Conservation (phyloP, 2,888 invertebrate genomes). For the Drosophila incognita region DNA sequence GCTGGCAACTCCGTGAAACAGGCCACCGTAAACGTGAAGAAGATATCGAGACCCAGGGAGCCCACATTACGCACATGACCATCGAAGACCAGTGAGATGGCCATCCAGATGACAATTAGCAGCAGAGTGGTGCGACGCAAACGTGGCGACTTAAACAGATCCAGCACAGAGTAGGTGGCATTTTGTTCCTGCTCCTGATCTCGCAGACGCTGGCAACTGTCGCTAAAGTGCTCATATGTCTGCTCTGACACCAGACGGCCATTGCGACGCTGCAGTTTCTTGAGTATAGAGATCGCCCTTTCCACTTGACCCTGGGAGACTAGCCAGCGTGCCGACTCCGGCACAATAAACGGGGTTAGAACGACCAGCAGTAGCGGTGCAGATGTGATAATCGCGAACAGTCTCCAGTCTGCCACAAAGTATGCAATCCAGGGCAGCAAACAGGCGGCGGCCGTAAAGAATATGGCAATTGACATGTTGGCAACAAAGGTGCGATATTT, state of each 20-base stretch:
- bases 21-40: slow-evolving; percentile 93
- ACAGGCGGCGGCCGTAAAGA: slow-evolving; percentile 93
- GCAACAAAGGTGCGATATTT: slow-evolving; percentile 96
- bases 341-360: slow-evolving; percentile 91
- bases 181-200: slow-evolving; percentile 89
- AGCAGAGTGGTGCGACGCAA: slow-evolving; percentile 91
- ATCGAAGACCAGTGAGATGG: slow-evolving; percentile 94
- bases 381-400: slow-evolving; percentile 92
- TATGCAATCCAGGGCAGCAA: slow-evolving; percentile 94
- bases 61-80: slow-evolving; percentile 95
- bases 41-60: slow-evolving; percentile 92
- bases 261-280: slow-evolving; percentile 92
- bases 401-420: slow-evolving; percentile 91
- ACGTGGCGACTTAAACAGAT: slow-evolving; percentile 92
- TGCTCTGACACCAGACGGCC: slow-evolving; percentile 90
- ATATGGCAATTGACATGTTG: slow-evolving; percentile 95
- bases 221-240: slow-evolving; percentile 89
- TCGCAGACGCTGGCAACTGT: slow-evolving; percentile 88
- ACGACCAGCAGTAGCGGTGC: slow-evolving; percentile 90
- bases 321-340: slow-evolving; percentile 95
- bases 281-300: slow-evolving; percentile 91
- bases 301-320: slow-evolving; percentile 94
- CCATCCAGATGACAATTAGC: slow-evolving; percentile 94
- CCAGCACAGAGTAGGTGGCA: slow-evolving; percentile 91
- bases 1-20: slow-evolving; percentile 94